These are phyloP conservation scores for Acrobasis consociella DNA, from an alignment of 2,888 invertebrate species.

Conservation along the genomic window DNA sequence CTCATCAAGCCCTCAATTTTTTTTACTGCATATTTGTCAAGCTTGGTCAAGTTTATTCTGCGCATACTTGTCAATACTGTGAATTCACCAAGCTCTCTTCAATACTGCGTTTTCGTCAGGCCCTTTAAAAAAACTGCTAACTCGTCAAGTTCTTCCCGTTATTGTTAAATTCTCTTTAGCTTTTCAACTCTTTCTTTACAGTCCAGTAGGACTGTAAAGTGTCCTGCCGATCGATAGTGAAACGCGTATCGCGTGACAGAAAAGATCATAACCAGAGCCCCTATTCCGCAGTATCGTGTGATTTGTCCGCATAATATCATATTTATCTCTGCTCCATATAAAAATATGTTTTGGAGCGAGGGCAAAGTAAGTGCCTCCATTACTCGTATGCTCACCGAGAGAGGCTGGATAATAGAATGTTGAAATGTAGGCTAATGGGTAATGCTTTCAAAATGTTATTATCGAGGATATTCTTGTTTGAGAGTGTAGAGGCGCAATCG, in stretches of 20 bases:
- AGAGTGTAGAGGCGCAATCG: not conserved
- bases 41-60: no score
- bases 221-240: not conserved
- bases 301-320: conserved; percentile 2
- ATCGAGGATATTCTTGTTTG: not conserved
- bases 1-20: no score
- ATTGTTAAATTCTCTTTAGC: no score
- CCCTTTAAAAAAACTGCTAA: no score
- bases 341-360: not conserved
- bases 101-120: no score
- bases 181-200: no score
- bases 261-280: not conserved
- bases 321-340: conserved; percentile 10
- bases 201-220: not conserved
- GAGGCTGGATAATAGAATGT: not conserved
- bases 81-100: no score
- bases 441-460: not conserved
- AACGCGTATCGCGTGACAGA: conserved; percentile 9
- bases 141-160: no score
- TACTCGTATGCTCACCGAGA: not conserved
- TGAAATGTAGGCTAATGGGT: conserved; percentile 17
- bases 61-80: no score
- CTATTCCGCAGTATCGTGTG: not conserved
- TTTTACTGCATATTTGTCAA: no score
- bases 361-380: conserved; percentile 2